Evolutionary conservation across 2,113 vertebrate species (phyloP), one percentile per base, ranked within the genome.

Genomic region (Otocyon megalotis): DNA sequence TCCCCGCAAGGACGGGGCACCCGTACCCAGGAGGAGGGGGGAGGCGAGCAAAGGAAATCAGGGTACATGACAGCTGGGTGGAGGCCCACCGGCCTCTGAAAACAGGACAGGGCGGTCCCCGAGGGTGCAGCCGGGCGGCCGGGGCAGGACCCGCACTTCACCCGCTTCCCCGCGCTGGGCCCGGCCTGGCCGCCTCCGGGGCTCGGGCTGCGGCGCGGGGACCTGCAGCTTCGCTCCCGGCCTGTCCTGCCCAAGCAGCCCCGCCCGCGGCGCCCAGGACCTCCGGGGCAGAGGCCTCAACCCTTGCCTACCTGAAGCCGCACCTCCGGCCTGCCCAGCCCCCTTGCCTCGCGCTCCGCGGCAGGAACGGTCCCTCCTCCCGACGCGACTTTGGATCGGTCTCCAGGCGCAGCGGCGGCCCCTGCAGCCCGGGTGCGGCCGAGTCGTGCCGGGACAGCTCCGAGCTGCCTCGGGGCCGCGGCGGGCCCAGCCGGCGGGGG

Each of bases 381-480:
- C n/a, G 58, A 69, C 35, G 65, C 13, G 62, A 89, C 92, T 63
- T 28, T 35, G 88, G 67, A 83, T 81, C 53, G 83, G 60, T 93
- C 89, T 50, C 56, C 6, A 53, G 74, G 67, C 87, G 87, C 8
- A 60, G 28, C 63, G 90, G 77, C 48, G 0, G 96, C 87, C 96
- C 89, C 88, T 60, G 91, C 90, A 3, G 53, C 77, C 9, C 3
- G 81, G 96, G 97, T 67, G 96, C 79, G 96, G 96, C 92, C 6
- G 65, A 60, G 53, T 97, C 67, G n/a, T 96, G 96, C 97, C 19
- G 63, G 89, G 86, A 84, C 96, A 97, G 95, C 97, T 97, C 95
- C 92, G 81, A 71, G 79, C 92, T 81, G 81, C 81, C 93, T 96
- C 90, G 5, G 6, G 79, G 95, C 95, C 88, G 35, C 30, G 9